Evolutionary conservation across 2,888 invertebrate species (phyloP), one percentile per base, ranked within the genome.

Genomic region (Pycnomerus fuliginosus): DNA sequence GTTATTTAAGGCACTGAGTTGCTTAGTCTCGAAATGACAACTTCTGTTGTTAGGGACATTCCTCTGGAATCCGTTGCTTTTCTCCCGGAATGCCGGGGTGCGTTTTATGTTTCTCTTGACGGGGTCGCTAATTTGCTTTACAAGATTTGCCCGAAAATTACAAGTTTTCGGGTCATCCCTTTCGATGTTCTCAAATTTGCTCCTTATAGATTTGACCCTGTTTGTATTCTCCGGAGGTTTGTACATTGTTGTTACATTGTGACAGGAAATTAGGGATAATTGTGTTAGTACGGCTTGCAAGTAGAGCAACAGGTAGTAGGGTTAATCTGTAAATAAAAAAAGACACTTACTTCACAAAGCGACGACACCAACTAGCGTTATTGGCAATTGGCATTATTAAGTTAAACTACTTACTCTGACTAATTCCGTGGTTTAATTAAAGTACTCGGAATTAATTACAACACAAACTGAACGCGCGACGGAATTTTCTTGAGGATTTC

Each of bases 171-270:
- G 36, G 39, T 20, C 50, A 12, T 54, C 49, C 42, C 57, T 59
- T 48, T 66, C 63, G 44, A 63, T 62, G 50, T 64, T 68, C 59
- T 83, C 83, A 61, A 83, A 83, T 70, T 79, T 80, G 68, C 74
- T 80, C 64, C 79, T 82, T 49, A 83, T 82, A 33, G 78, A 77
- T 74, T 80, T 82, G 28, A 83, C 83, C 72, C 81, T 60, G 46
- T 72, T 72, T 17, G 58, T 52, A 50, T 71, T 71, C 52, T 67
- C 67, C 30, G 71, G 71, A 34, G 71, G 69, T 58, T 58, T 67
- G 54, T 72, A 72, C 72, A 72, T 72, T 43, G 29, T 48, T 41
- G 34, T 43, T 25, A 28, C 20, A 5, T 14, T 13, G 16, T 17
- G 3, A 31, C 36, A 25, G 27, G 27, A 36, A 36, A 17, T 36